These are phyloP conservation scores for Lates japonicus DNA, from an alignment of 2,797 vertebrate species.

Conservation along the genomic window DNA sequence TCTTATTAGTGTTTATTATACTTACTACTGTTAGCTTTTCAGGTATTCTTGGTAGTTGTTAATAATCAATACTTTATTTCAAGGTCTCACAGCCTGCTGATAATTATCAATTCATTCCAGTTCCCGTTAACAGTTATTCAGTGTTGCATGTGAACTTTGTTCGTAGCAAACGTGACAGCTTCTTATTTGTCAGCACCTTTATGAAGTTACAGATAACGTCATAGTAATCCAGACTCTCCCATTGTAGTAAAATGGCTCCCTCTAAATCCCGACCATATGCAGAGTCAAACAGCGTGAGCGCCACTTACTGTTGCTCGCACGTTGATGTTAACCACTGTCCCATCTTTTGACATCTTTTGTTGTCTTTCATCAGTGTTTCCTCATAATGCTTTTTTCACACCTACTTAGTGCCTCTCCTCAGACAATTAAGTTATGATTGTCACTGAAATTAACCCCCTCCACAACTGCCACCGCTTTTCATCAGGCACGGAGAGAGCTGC, in stretches of 20 bases:
- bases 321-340: background rate
- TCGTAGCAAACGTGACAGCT: background rate
- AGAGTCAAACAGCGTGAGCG: background rate
- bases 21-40: background rate
- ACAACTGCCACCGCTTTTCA: slow-evolving; percentile 71
- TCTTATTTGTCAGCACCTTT: slow-evolving; percentile 3
- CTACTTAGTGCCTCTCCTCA: slow-evolving; percentile 23
- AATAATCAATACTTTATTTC: slow-evolving; percentile 32
- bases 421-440: slow-evolving; percentile 58
- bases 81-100: slow-evolving; percentile 8
- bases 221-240: background rate
- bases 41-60: slow-evolving; percentile 1
- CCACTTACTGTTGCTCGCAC: background rate
- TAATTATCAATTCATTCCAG: slow-evolving; percentile 4
- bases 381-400: slow-evolving; percentile 29
- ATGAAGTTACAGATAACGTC: background rate
- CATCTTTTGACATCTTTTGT: slow-evolving; percentile 8
- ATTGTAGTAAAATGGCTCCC: background rate
- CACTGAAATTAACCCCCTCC: slow-evolving; percentile 67
- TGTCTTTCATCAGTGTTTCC: slow-evolving; percentile 49
- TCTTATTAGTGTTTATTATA: slow-evolving; percentile 11
- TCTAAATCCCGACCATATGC: background rate
- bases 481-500: slow-evolving; percentile 96
- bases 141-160: slow-evolving; percentile 31
- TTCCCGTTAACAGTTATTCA: background rate